Evolutionary conservation across 2,797 vertebrate species (phyloP), one percentile per base, ranked within the genome.

Genomic region (Paguma larvata): DNA sequence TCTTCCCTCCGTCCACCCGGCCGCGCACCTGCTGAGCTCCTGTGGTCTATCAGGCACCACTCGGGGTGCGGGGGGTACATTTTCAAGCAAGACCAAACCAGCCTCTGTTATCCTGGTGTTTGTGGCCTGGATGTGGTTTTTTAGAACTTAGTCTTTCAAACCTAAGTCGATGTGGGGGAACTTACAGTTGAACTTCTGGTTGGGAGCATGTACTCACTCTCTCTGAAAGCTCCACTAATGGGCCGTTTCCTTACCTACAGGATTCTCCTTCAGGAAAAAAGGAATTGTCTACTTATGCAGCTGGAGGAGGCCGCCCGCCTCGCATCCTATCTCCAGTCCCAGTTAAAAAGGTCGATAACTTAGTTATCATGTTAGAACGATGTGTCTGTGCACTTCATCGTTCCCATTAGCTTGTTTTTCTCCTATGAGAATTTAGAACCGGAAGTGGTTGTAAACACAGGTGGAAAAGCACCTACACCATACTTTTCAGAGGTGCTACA

Each of bases 321-420:
- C 98, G 99, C 99, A 67, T 99, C 99, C 15, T 99, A 99, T 98
- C 99, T 99, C 91, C 99, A 99, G 98, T 99, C 99, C 67, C 99
- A 99, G 98, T 99, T 99, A 88, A 99, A 99, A 98, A 99, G 99
- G 99, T 99, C 96, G 63, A 86, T 62, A 38, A 68, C 68, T 97
- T 96, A 38, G 6, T 94, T 62, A 65, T 19, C 7, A 4, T 56
- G n/a, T 72, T 53, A 41, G 11, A 63, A 21, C 15, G 53, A 59
- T 5, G 19, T 25, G 48, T 53, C 25, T 13, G 2, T 79, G 72
- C 79, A 73, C 75, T 25, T 90, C 41, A 7, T 53, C 27, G 25
- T 90, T 83, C 67, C 5, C 62, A 68, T 91, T 78, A 78, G 75
- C 53, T 92, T 79, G 56, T 12, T 89, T 94, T 94, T 86, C 21